These are phyloP conservation scores for Odontomachus brunneus DNA, from an alignment of 1,140 invertebrate species.

Conservation along the genomic window DNA sequence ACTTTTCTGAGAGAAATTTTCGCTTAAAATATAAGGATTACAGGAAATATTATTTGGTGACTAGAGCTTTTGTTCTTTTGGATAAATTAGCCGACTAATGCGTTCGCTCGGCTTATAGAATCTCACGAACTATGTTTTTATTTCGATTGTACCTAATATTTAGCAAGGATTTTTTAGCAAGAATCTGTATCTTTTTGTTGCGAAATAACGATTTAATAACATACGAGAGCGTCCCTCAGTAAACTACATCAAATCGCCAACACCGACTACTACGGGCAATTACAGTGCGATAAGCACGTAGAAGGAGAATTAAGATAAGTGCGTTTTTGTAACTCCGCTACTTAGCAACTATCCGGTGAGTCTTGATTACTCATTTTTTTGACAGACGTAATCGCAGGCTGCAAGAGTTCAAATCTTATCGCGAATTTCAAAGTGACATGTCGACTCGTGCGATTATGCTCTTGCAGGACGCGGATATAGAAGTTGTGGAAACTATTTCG, in stretches of 20 bases:
- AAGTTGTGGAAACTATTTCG: background rate
- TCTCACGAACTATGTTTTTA: background rate
- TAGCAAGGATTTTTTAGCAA: background rate
- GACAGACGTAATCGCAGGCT: background rate
- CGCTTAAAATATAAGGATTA: no score
- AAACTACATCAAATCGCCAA: slow-evolving; percentile 24
- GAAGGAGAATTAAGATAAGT: slow-evolving; percentile 39
- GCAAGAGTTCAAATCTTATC: background rate
- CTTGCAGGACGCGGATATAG: background rate
- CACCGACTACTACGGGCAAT: slow-evolving; percentile 20
- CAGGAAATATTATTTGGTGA: no score
- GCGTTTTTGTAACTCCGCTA: slow-evolving; percentile 31
- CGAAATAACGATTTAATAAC: slow-evolving; percentile 51
- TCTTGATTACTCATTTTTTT: slow-evolving; percentile 24
- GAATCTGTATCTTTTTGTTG: slow-evolving; percentile 8
- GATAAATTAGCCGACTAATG: slow-evolving; percentile 2
- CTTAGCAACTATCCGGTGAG: slow-evolving; percentile 39
- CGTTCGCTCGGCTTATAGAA: slow-evolving; percentile 4
- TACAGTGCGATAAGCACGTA: slow-evolving; percentile 33
- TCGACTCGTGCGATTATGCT: background rate
- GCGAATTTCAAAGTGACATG: background rate
- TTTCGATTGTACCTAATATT: background rate
- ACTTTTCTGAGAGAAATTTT: no score
- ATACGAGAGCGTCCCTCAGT: slow-evolving; percentile 16
- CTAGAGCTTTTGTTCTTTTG: no score